Conservation (phyloP, 2,888 invertebrate genomes). For the Drosophila koepferae region DNA sequence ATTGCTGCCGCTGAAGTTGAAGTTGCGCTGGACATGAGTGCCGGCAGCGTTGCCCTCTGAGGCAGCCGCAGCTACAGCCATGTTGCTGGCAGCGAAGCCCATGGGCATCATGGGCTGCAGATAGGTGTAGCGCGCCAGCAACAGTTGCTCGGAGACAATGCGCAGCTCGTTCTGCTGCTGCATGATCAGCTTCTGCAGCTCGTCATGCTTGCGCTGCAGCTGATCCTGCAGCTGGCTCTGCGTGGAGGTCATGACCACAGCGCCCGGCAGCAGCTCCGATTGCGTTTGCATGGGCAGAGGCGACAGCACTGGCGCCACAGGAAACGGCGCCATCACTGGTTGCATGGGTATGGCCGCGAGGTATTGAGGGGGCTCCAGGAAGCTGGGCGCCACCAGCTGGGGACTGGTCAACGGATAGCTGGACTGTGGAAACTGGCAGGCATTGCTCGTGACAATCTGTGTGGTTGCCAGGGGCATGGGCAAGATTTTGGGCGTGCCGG, state of each 20-base stretch:
- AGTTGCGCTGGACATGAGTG: slow-evolving; percentile 54
- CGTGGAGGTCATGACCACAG: slow-evolving; percentile 86
- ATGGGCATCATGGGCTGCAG: slow-evolving; percentile 84
- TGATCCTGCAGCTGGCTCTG: slow-evolving; percentile 89
- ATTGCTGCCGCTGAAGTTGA: slow-evolving; percentile 65
- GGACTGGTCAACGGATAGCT: slow-evolving; percentile 85
- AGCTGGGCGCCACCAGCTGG: slow-evolving; percentile 81
- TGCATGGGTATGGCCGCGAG: slow-evolving; percentile 87
- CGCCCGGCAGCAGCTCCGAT: slow-evolving; percentile 77
- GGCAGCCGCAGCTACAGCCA: slow-evolving; percentile 44
- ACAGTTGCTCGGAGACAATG: slow-evolving; percentile 93
- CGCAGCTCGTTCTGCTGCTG: slow-evolving; percentile 94
- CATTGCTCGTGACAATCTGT: slow-evolving; percentile 73
- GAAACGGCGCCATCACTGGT: slow-evolving; percentile 86
- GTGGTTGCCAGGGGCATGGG: slow-evolving; percentile 69
- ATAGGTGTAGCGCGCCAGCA: slow-evolving; percentile 92
- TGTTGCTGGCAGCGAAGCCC: slow-evolving; percentile 62
- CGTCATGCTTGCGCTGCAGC: slow-evolving; percentile 93
- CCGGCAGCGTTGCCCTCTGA: slow-evolving; percentile 45
- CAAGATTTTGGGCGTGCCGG: slow-evolving; percentile 63
- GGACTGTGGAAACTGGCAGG: slow-evolving; percentile 86
- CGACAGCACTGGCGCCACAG: slow-evolving; percentile 86
- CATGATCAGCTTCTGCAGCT: slow-evolving; percentile 93
- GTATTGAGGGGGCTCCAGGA: slow-evolving; percentile 86
- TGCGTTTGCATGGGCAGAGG: slow-evolving; percentile 76